Conservation (phyloP, 2,888 invertebrate species). For the Himalopsyche tibetana region DNA sequence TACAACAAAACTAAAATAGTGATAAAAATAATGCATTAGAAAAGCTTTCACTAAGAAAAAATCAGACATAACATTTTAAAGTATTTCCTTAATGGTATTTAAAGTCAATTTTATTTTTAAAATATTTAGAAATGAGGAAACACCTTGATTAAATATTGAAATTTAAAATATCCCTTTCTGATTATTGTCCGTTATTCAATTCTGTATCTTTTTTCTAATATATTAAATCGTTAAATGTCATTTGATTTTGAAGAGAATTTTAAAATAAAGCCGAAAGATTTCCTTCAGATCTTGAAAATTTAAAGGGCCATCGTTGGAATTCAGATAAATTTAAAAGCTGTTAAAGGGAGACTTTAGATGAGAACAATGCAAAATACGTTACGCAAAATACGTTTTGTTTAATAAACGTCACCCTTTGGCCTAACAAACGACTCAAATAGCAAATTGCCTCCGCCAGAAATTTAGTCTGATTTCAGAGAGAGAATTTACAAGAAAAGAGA, state of each 20-base stretch:
- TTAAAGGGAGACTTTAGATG: background rate
- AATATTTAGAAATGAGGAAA: too few species aligned
- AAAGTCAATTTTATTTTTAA: too few species aligned
- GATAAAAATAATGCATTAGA: too few species aligned
- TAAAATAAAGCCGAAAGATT: background rate
- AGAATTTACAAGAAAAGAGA: constrained; percentile 8
- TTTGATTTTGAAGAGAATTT: constrained; percentile 15
- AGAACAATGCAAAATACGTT: constrained; percentile 31
- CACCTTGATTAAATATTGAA: too few species aligned
- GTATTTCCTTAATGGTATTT: too few species aligned
- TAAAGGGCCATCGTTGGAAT: constrained; percentile 4
- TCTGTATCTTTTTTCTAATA: background rate
- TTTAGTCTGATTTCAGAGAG: constrained; percentile 18
- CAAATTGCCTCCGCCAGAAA: constrained; percentile 4
- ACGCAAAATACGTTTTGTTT: constrained; percentile 22
- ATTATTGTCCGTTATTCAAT: background rate
- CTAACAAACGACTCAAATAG: constrained; percentile 11
- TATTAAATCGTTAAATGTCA: background rate
- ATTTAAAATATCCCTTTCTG: background rate
- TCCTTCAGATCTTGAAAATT: background rate
- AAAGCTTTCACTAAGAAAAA: too few species aligned
- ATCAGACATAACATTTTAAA: too few species aligned
- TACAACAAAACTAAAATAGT: too few species aligned
- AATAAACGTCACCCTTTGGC: constrained; percentile 26
- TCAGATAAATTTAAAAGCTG: constrained; percentile 11